phyloP scores from a whole-genome alignment of 2,888 invertebrate species.

The Timema cristinae region DNA sequence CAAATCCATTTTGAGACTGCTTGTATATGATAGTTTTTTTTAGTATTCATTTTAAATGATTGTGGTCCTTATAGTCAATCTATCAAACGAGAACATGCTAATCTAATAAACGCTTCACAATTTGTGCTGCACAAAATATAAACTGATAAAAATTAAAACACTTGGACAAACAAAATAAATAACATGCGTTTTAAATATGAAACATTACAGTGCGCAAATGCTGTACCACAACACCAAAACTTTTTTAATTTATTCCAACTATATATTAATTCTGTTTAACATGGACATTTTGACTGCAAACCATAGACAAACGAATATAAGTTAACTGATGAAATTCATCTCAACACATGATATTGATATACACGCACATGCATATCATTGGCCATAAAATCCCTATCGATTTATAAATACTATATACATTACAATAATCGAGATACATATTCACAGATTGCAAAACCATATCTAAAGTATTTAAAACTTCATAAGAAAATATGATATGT shows the following conservation, averaged over 20 bases:
- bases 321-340: too few species aligned
- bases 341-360: background rate
- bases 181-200: background rate
- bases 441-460: background rate
- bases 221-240: background rate
- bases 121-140: background rate
- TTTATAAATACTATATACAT: too few species aligned
- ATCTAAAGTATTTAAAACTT: background rate
- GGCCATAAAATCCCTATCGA: background rate
- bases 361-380: background rate
- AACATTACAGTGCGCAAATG: background rate
- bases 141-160: background rate
- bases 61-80: background rate
- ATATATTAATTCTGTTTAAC: background rate
- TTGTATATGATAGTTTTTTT: background rate
- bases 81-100: background rate
- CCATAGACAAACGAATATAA: background rate
- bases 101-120: too few species aligned
- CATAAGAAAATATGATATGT: background rate
- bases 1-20: background rate
- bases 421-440: background rate
- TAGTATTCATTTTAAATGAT: background rate
- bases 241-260: background rate
- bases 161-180: background rate
- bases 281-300: background rate